Evolutionary conservation across 1,140 invertebrate species (phyloP).

Genomic region (Pseudoatta argentina): DNA sequence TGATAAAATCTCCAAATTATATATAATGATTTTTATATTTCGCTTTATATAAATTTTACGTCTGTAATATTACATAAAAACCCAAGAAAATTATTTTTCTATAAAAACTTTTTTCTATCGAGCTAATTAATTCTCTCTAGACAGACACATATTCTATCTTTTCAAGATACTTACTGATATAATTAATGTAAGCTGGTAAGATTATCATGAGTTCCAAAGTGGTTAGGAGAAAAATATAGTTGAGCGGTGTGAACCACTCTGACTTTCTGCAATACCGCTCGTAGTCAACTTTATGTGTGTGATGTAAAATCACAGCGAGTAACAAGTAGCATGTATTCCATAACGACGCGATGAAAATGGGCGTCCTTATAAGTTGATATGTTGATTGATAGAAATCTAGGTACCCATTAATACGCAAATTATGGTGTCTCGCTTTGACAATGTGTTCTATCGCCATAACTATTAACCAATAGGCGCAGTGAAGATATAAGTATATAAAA

Average conservation of each 20-base stretch:
- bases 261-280: slow-evolving; percentile 87
- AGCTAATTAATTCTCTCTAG: neutral
- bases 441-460: slow-evolving; percentile 88
- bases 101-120: neutral
- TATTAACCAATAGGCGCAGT: slow-evolving; percentile 88
- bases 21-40: neutral
- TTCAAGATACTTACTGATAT: slow-evolving; percentile 87
- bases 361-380: slow-evolving; percentile 87
- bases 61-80: neutral
- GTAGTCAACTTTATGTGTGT: slow-evolving; percentile 88
- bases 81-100: neutral
- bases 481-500: slow-evolving; percentile 89
- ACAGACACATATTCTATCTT: neutral
- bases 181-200: slow-evolving; percentile 87
- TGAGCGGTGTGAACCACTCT: slow-evolving; percentile 87
- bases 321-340: slow-evolving; percentile 88
- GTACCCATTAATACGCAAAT: slow-evolving; percentile 88
- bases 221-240: slow-evolving; percentile 87
- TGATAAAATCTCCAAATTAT: neutral
- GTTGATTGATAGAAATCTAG: slow-evolving; percentile 90
- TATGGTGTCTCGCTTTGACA: slow-evolving; percentile 87
- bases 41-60: neutral
- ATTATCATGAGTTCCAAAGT: slow-evolving; percentile 87
- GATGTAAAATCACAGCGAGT: slow-evolving; percentile 88
- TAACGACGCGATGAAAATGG: slow-evolving; percentile 88